Evolutionary conservation across 2,797 vertebrate species (phyloP), one percentile per base, ranked within the genome.

Genomic region (Eremophila alpestris): DNA sequence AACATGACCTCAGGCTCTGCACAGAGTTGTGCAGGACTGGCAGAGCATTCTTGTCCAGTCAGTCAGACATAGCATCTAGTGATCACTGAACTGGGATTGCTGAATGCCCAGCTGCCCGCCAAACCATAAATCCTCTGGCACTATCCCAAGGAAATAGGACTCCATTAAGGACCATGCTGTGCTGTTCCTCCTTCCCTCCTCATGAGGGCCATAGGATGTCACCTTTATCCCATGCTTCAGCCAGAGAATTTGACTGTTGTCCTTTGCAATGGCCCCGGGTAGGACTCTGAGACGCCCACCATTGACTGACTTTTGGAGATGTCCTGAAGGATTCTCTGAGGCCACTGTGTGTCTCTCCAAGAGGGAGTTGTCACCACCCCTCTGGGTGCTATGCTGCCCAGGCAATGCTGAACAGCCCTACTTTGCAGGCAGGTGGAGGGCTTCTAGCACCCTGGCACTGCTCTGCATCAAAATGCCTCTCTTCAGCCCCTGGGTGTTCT

Each of bases 81-180:
- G n/a, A 62, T 70, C 0, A 1, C 82, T 88, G 87, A 63, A 89
- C 58, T 86, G 95, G 79, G 88, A 83, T 79, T 88, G 95, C 92
- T 85, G 90, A 85, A 86, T 93, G 80, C 69, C 78, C 93, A 95
- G 94, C 94, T 97, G 96, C 84, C 79, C 16, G 19, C 19, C 0
- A 19, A 91, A 91, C 76, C 89, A 89, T 95, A 92, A 95, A 93
- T 90, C 85, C 82, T 67, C 73, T 97, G 96, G 96, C 92, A 4
- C 51, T 77, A 45, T 78, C 87, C 95, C 95, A 96, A 20, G 71
- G 84, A 93, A 96, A 95, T 12, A 83, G 54, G 79, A 89, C 48
- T 88, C 85, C 40, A 21, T 64, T 84, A 75, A 93, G 70, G 87
- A 75, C 73, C 9, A 2, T 10, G 41, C 88, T 1, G 1, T 89